Evolutionary conservation across 2,113 vertebrate species (phyloP), one percentile per base, ranked within the genome.

Genomic region (Mormyrus iriodes): DNA sequence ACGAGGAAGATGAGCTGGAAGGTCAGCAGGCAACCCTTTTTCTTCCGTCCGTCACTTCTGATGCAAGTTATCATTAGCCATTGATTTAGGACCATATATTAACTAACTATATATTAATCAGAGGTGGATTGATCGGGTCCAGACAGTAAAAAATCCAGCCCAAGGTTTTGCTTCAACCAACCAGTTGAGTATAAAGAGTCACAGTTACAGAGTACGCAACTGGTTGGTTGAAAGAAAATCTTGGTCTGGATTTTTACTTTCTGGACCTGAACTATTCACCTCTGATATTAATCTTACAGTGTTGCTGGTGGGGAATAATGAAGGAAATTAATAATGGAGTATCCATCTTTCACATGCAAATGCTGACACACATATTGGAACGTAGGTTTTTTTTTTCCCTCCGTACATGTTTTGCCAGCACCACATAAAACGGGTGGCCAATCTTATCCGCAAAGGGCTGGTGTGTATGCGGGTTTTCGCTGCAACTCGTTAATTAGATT

Each of bases 1-100:
- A 99, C 7, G 98, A 99, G 91, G 97, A 99, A 1, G 97, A 99
- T 4, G 97, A 98, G 0, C 94, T 96, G 0, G 97, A 98, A 97
- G 97, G 98, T 98, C 6, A 93, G 93, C 90, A n/a, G 52, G 1
- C 42, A 39, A 10, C 19, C 69, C 88, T 24, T 86, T 51, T 13
- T 21, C 15, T 55, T 19, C 49, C 12, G 13, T 55, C 31, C 8
- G 19, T 53, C 51, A 31, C 12, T 31, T 48, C 51, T 52, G 24
- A 86, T 51, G 27, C 24, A 44, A 86, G 15, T 35, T 53, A 35
- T 53, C 52, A 52, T 10, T 10, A 87, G 21, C 35, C 31, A 42
- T 19, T 31, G 85, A 84, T 84, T 44, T 31, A 86, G 85, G 27
- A 39, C 31, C n/a, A 31, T 69, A 69, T 69, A 31, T 69, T 27